A percentile compares a stretch with the other conserved stretches of the same genome.
Conservation (phyloP, 1,140 invertebrate genomes). For the Euwallacea similis region DNA sequence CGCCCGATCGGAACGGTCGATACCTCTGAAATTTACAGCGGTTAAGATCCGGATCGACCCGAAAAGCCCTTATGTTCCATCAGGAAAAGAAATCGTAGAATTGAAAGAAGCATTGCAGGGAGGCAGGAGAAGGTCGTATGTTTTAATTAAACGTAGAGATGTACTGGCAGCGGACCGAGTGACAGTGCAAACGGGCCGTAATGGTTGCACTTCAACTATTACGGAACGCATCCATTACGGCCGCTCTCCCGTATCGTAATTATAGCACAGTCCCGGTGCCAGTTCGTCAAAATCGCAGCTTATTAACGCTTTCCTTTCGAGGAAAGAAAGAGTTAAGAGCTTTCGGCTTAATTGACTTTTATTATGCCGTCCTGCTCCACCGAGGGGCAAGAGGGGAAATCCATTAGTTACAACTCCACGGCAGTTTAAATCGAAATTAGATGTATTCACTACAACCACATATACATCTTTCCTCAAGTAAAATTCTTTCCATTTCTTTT, state of each 20-base stretch:
- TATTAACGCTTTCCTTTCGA: slow-evolving; percentile 6
- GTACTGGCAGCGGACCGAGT: slow-evolving; percentile 46
- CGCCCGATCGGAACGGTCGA: slow-evolving; percentile 34
- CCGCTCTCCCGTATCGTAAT: slow-evolving; percentile 22
- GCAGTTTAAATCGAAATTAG: too few relatives aligned
- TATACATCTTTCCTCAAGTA: too few relatives aligned
- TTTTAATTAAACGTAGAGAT: slow-evolving; percentile 50
- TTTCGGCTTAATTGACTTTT: slow-evolving; percentile 7
- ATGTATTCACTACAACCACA: too few relatives aligned
- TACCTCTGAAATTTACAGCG: slow-evolving; percentile 32
- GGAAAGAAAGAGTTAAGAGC: slow-evolving; percentile 7
- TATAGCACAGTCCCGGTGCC: slow-evolving; percentile 18
- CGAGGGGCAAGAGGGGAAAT: too few relatives aligned
- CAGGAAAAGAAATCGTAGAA: too few relatives aligned
- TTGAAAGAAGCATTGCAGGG: too few relatives aligned
- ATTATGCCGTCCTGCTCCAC: background rate
- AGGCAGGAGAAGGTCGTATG: slow-evolving; percentile 35
- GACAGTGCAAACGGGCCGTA: slow-evolving; percentile 50
- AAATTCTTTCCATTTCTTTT: too few relatives aligned
- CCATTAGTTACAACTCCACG: too few relatives aligned
- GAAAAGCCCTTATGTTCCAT: background rate
- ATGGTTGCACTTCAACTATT: slow-evolving; percentile 51
- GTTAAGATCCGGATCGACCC: slow-evolving; percentile 14
- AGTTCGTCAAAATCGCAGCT: slow-evolving; percentile 25
- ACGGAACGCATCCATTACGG: slow-evolving; percentile 49